A percentile compares a stretch with the other conserved stretches of the same genome.
phyloP scores from a whole-genome alignment of 2,888 invertebrate genomes.

The Ariolimax columbianus region DNA sequence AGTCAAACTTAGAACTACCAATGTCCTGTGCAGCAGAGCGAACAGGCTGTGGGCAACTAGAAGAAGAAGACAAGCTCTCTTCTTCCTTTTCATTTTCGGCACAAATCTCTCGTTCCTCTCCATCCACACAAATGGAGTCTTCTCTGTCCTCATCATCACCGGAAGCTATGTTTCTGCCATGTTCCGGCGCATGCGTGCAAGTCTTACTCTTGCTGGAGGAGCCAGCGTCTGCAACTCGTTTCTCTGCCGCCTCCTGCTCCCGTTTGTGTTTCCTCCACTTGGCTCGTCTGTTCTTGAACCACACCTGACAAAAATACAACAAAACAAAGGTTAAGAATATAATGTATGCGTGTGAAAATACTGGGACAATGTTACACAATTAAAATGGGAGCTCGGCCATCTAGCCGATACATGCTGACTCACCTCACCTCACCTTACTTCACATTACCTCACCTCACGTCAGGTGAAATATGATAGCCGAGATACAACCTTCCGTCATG shows the following conservation, averaged over 20 bases:
- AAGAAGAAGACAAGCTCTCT: neutral
- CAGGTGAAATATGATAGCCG: no score
- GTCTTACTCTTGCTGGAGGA: constrained; percentile 7
- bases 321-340: neutral
- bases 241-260: constrained; percentile 80
- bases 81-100: neutral
- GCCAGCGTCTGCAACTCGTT: constrained; percentile 31
- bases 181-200: neutral
- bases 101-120: constrained; percentile 38
- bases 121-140: constrained; percentile 54
- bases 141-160: constrained; percentile 42
- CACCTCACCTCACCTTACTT: no score
- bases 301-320: constrained; percentile 92
- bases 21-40: neutral
- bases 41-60: neutral
- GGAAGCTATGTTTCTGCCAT: neutral
- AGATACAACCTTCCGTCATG: no score
- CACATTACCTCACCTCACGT: no score
- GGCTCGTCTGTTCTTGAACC: constrained; percentile 97
- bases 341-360: neutral
- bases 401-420: no score
- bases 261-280: constrained; percentile 98
- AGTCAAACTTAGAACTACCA: neutral
- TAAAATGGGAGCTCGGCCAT: no score
- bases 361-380: no score